Base-by-base conservation (phyloP, 2,888 invertebrate species). In the Philereme transversata region DNA sequence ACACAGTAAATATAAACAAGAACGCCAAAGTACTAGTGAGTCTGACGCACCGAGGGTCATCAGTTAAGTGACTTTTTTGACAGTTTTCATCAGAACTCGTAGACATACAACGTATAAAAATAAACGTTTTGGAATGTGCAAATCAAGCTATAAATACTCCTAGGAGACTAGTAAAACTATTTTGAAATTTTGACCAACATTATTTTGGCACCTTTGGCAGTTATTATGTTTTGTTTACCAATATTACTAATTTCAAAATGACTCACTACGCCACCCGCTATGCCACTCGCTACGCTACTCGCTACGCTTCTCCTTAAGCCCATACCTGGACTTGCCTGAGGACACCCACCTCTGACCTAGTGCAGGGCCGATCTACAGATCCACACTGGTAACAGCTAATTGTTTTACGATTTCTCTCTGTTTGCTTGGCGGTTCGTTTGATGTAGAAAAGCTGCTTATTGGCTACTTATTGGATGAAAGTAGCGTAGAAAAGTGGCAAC, bases 281-380 rank as follows among this genome's bases (percentile, higher is more conserved):
- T 35, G 35, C 35, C 4, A 34, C 3, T 1, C 34, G n/a, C 48
- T 35, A 48, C n/a, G 48, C 35, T 49, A 5, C 10, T 38, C 48
- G 54, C 54, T 41, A 6, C 33, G 47, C 41, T 48, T 5, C 22
- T 38, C 56, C 44, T 44, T 50, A 10, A 4, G 44, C 33, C 5
- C 33, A 51, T 44, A 8, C 45, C 22, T 36, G 5, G n/a, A 22
- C 4, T 44, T 3, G 4, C 8, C 49, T 36, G 22, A 36, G 38
- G 50, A 50, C 56, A 36, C 72, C 40, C 35, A 85, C 84, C 84
- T 87, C 78, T 85, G 82, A 80, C 87, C 87, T 73, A 76, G 65
- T 73, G 69, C 69, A 76, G 68, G 75, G 77, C 72, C 72, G 83
- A 81, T 84, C 82, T 71, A 83, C 75, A 86, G 77, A 82, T 85